Evolutionary conservation across 2,797 vertebrate genomes (phyloP).

Genomic region (Lepus townsendii): DNA sequence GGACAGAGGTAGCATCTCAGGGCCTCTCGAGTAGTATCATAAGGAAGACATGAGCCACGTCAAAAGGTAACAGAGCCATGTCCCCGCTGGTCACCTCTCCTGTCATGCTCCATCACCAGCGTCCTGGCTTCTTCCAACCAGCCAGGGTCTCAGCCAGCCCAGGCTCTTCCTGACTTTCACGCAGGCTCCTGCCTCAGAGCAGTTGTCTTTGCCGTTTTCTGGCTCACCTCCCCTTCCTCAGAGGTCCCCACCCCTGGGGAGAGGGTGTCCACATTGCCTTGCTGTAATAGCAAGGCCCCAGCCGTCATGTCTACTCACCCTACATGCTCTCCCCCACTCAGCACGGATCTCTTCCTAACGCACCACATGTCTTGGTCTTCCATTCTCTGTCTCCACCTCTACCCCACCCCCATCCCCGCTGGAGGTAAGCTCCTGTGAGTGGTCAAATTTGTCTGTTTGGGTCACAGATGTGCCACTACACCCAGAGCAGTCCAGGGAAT

Average conservation of each 20-base stretch:
- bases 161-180: background rate
- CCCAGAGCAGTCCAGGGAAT: background rate
- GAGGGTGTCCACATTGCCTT: background rate
- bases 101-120: fast-evolving
- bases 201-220: background rate
- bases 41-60: background rate
- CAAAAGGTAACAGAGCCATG: background rate
- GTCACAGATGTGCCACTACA: background rate
- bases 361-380: background rate
- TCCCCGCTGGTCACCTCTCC: too few relatives aligned
- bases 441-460: background rate
- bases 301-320: too few relatives aligned
- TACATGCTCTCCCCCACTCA: background rate
- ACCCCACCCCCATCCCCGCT: background rate
- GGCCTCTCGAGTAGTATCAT: background rate
- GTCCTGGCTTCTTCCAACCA: background rate
- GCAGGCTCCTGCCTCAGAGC: background rate
- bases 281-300: background rate
- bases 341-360: background rate
- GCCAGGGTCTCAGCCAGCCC: too few relatives aligned
- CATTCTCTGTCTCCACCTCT: background rate
- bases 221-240: background rate
- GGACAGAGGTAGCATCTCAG: fast-evolving
- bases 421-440: background rate
- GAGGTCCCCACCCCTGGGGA: background rate